These are phyloP conservation scores for Lacanobia wlatinum DNA, from an alignment of 2,888 invertebrate species.

Conservation along the genomic window DNA sequence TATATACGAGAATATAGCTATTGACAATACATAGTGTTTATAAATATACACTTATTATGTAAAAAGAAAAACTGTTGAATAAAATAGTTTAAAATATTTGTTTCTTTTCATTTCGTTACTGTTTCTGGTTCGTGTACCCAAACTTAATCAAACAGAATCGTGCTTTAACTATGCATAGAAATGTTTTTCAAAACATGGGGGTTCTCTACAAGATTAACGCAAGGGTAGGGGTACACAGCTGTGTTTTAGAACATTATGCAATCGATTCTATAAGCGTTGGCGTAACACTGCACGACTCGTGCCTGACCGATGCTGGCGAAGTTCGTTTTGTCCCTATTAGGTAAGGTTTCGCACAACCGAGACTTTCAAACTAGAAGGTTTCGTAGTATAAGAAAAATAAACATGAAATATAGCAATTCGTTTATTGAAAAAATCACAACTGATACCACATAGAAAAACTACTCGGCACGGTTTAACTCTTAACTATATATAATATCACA, in stretches of 20 bases:
- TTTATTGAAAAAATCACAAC: slow-evolving; percentile 91
- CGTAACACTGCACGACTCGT: too few relatives aligned
- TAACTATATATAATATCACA: slow-evolving; percentile 90
- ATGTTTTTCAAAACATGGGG: too few relatives aligned
- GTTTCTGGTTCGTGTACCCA: background rate
- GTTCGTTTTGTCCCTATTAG: too few relatives aligned
- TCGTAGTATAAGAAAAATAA: slow-evolving; percentile 43
- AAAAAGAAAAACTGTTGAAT: slow-evolving; percentile 82
- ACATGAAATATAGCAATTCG: slow-evolving; percentile 83
- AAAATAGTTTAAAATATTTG: slow-evolving; percentile 77
- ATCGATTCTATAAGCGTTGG: too few relatives aligned
- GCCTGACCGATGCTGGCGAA: too few relatives aligned
- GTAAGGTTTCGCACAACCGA: too few relatives aligned
- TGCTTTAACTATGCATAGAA: too few relatives aligned
- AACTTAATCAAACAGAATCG: too few relatives aligned
- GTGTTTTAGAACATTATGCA: too few relatives aligned
- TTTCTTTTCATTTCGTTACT: slow-evolving; percentile 31
- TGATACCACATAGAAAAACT: slow-evolving; percentile 91
- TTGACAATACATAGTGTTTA: slow-evolving; percentile 70
- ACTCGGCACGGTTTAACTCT: slow-evolving; percentile 91
- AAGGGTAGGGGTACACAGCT: too few relatives aligned
- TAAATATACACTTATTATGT: slow-evolving; percentile 76
- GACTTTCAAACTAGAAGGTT: too few relatives aligned
- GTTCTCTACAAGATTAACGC: too few relatives aligned
- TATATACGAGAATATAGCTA: slow-evolving; percentile 77